Conservation (phyloP, 2,888 invertebrate genomes). For the Aricia artaxerxes region DNA sequence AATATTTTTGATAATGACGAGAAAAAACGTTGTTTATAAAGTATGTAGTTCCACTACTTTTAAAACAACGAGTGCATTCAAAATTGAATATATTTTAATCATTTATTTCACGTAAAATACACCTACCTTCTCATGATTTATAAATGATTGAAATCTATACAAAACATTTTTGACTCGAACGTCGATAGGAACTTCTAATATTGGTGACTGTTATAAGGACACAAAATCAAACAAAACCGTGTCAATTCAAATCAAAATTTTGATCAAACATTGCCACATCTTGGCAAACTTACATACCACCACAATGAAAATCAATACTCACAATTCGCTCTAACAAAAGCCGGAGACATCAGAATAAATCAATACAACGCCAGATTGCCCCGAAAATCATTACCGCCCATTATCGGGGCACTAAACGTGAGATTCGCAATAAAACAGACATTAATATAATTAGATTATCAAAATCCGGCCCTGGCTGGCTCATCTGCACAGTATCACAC, state of each 20-base stretch:
- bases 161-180: too few relatives aligned
- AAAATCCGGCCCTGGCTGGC: constrained; percentile 68
- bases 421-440: constrained; percentile 77
- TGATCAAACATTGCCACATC: not conserved
- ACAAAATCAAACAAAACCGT: not conserved
- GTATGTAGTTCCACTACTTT: too few relatives aligned
- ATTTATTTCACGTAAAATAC: too few relatives aligned
- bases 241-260: too few relatives aligned
- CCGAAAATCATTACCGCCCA: constrained; percentile 67
- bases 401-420: constrained; percentile 68
- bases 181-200: too few relatives aligned
- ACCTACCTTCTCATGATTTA: too few relatives aligned
- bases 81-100: too few relatives aligned
- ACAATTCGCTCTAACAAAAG: constrained; percentile 28
- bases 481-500: constrained; percentile 78
- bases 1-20: too few relatives aligned
- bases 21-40: too few relatives aligned
- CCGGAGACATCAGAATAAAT: constrained; percentile 31
- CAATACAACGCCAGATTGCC: constrained; percentile 41
- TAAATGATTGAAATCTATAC: too few relatives aligned
- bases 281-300: not conserved
- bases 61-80: too few relatives aligned
- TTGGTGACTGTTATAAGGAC: too few relatives aligned
- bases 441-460: constrained; percentile 74
- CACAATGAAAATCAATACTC: not conserved